Percentiles rank a stretch among this genome's conserved stretches.
Evolutionary conservation across 2,113 vertebrate genomes (phyloP).

Genomic region (Brachypodius melanocephalos): DNA sequence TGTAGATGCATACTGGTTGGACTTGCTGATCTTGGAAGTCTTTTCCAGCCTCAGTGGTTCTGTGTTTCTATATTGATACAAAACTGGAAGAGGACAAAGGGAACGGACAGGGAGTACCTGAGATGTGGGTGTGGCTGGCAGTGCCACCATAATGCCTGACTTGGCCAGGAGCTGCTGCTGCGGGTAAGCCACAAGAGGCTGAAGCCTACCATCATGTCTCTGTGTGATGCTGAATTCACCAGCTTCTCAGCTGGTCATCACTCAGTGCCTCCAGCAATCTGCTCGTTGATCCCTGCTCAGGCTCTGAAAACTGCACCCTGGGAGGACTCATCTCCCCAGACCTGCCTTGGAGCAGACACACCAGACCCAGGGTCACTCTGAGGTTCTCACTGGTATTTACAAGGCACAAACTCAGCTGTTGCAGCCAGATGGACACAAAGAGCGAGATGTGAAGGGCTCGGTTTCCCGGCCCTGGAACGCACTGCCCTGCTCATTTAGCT

Average conservation of each 20-base stretch:
- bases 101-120: not conserved
- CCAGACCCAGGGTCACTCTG: not conserved
- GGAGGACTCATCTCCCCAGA: not conserved
- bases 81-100: not conserved
- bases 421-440: slow-evolving; percentile 30
- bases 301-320: fast-evolving
- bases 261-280: fast-evolving
- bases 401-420: not conserved
- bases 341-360: not conserved
- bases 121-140: not conserved
- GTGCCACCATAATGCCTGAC: not conserved
- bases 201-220: not conserved
- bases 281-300: not conserved
- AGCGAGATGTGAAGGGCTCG: not conserved
- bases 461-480: not conserved
- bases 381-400: not conserved
- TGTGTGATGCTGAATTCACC: not conserved
- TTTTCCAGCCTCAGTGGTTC: not conserved
- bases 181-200: not conserved
- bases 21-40: not conserved
- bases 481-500: not conserved
- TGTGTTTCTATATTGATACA: not conserved
- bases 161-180: not conserved
- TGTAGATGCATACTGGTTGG: not conserved
- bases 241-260: not conserved